phyloP scores from a whole-genome alignment of 1,140 invertebrate genomes.

The Plutomurus gul region DNA sequence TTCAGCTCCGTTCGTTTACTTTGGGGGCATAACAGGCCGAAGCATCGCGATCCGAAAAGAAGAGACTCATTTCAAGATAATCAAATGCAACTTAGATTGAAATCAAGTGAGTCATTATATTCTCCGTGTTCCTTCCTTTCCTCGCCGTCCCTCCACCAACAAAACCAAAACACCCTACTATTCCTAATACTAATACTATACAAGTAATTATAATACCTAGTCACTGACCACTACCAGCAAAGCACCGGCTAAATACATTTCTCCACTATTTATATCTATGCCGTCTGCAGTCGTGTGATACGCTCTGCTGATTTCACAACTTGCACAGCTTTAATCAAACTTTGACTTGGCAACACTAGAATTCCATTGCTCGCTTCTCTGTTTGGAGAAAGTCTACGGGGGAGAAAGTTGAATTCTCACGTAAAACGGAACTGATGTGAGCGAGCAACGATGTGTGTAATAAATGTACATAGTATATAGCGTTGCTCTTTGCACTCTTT shows the following conservation, averaged over 20 bases:
- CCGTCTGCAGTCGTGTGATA: not conserved
- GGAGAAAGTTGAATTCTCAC: too few species aligned
- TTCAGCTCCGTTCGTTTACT: constrained; percentile 25
- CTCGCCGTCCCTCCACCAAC: not conserved
- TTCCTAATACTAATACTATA: not conserved
- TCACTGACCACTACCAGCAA: not conserved
- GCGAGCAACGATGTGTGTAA: too few species aligned
- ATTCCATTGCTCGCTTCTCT: too few species aligned
- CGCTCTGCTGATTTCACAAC: not conserved
- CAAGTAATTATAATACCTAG: not conserved
- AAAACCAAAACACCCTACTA: not conserved
- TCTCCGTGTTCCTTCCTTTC: not conserved
- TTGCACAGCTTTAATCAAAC: not conserved
- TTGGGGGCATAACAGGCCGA: not conserved
- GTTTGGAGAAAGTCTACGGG: too few species aligned
- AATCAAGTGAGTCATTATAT: constrained; percentile 26
- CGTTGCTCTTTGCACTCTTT: too few species aligned
- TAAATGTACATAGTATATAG: too few species aligned
- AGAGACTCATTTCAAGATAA: constrained; percentile 27
- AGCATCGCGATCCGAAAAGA: not conserved
- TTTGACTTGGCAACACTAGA: not conserved
- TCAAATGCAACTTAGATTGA: constrained; percentile 29
- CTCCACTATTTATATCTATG: not conserved
- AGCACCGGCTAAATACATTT: not conserved
- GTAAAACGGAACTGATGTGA: too few species aligned